A percentile compares a stretch with the other conserved stretches of the same genome.
Conservation (phyloP, 2,797 vertebrate species). For the Zonotrichia albicollis region DNA sequence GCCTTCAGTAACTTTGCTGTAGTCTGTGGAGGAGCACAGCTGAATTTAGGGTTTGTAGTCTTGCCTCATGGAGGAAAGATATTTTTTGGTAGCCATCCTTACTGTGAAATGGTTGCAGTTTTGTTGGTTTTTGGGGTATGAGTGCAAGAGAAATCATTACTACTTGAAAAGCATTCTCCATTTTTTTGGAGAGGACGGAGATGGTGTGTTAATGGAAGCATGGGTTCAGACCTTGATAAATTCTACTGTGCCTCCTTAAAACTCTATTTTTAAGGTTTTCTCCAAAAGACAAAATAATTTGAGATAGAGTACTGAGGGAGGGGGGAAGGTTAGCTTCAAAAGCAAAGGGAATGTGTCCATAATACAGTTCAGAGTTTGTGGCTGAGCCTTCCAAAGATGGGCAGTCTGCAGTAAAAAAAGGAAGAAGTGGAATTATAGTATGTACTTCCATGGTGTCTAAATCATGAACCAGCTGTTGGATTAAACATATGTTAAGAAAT, state of each 20-base stretch:
- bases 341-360: background rate
- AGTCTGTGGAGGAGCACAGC: background rate
- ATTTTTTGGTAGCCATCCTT: background rate
- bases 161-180: background rate
- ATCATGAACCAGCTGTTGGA: background rate
- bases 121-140: background rate
- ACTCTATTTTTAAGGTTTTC: background rate
- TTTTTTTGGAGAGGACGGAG: background rate
- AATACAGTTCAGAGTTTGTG: background rate
- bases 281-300: background rate
- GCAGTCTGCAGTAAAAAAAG: background rate
- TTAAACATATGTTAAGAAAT: background rate
- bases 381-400: background rate
- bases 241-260: background rate
- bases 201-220: background rate
- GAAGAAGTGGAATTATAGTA: background rate
- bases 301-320: rapidly evolving
- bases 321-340: background rate
- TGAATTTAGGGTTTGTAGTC: background rate
- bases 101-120: background rate
- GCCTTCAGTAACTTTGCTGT: background rate
- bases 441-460: background rate
- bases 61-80: background rate
- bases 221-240: background rate
- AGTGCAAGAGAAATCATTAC: background rate